A percentile compares a stretch with the other conserved stretches of the same genome.
Evolutionary conservation across 92 coral and sea anemone genomes (phyloP).

Genomic region (Porites rus): DNA sequence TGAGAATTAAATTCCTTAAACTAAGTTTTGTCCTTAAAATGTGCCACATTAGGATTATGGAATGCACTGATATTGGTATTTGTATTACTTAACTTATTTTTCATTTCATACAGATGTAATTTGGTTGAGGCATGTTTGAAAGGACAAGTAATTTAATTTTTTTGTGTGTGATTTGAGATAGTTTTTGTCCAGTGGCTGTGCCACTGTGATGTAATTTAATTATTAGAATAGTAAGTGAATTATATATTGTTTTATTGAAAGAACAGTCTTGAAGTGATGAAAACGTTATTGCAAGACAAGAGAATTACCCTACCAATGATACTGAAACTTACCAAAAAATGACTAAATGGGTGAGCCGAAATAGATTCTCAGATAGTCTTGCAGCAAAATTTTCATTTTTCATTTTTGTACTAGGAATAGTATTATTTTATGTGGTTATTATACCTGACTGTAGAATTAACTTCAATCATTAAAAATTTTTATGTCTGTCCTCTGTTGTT

Average conservation of each 20-base stretch:
- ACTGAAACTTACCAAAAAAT: neutral
- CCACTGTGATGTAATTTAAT: conserved; percentile 25
- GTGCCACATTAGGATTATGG: neutral
- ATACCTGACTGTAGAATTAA: conserved; percentile 41
- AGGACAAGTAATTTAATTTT: conserved; percentile 21
- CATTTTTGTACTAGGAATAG: conserved; percentile 15
- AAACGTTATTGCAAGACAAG: conserved; percentile 34
- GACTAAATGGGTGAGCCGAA: neutral
- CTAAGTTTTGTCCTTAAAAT: conserved; percentile 5
- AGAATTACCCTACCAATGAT: neutral
- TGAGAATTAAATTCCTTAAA: conserved; percentile 4
- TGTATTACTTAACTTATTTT: conserved; percentile 35
- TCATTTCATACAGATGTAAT: neutral
- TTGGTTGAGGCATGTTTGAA: conserved; percentile 10
- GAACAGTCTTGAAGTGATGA: neutral
- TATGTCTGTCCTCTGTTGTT: conserved; percentile 37
- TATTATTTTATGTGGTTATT: conserved; percentile 39
- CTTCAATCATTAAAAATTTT: conserved; percentile 42
- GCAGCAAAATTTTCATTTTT: conserved; percentile 29
- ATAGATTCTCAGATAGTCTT: conserved; percentile 4
- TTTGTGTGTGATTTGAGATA: neutral
- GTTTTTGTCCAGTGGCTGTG: conserved; percentile 35
- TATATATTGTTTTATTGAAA: conserved; percentile 19
- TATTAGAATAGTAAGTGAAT: neutral
- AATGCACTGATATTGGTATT: conserved; percentile 2